Percentiles rank a stretch among this genome's conserved stretches.
Evolutionary conservation across 2,113 vertebrate genomes (phyloP).

Genomic region (Triplophysa dalaica): DNA sequence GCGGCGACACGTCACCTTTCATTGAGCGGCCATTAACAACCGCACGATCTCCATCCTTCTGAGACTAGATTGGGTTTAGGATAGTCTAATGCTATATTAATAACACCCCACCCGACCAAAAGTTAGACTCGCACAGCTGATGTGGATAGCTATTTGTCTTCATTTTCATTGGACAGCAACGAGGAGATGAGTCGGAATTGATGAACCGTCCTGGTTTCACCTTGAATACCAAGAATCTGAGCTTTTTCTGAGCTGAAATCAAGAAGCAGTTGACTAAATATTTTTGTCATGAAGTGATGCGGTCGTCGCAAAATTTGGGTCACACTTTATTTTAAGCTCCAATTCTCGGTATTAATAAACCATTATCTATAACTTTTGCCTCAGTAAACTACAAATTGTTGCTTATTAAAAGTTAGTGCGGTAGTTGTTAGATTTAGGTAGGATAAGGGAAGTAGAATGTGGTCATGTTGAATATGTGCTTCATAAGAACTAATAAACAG

Average conservation of each 20-base stretch:
- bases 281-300: too few species aligned
- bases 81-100: slow-evolving; percentile 44
- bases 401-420: too few species aligned
- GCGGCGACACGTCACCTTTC: slow-evolving; percentile 38
- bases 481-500: too few species aligned
- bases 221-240: background rate
- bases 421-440: too few species aligned
- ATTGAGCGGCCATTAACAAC: slow-evolving; percentile 34
- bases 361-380: too few species aligned
- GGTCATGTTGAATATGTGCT: too few species aligned
- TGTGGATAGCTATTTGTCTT: slow-evolving; percentile 42
- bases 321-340: too few species aligned
- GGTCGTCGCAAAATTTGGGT: too few species aligned
- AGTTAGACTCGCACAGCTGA: slow-evolving; percentile 13
- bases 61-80: slow-evolving; percentile 20
- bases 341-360: too few species aligned
- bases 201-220: slow-evolving; percentile 4
- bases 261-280: background rate
- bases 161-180: slow-evolving; percentile 24
- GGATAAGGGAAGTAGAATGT: too few species aligned
- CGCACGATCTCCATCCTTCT: slow-evolving; percentile 43
- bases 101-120: slow-evolving; percentile 21
- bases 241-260: background rate
- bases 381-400: too few species aligned
- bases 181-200: background rate